These are phyloP conservation scores for Vicugna pacos DNA, from an alignment of 2,113 vertebrate genomes.

Conservation along the genomic window DNA sequence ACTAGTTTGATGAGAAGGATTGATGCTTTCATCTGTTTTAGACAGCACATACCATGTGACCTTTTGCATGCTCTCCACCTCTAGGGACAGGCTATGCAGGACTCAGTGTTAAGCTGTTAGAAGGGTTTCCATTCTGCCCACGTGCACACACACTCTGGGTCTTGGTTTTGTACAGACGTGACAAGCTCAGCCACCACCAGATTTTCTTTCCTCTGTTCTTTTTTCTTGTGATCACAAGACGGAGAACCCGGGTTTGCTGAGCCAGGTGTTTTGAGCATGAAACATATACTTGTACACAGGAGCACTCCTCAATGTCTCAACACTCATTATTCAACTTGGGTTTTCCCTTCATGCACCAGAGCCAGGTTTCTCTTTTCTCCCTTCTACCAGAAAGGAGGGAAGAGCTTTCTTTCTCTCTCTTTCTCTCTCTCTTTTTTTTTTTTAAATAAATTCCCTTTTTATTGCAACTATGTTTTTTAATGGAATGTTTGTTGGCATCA, in stretches of 20 bases:
- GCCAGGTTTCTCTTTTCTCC: not conserved
- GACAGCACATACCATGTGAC: not conserved
- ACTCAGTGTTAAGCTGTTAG: not conserved
- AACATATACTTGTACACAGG: not conserved
- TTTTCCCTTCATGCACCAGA: not conserved
- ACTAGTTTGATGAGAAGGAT: not conserved
- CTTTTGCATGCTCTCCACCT: not conserved
- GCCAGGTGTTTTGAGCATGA: not conserved
- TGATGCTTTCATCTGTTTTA: slow-evolving; percentile 59
- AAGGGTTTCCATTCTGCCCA: not conserved
- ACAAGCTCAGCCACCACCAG: not conserved
- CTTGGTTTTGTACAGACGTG: not conserved
- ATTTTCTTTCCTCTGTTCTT: not conserved
- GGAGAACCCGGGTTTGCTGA: slow-evolving; percentile 17
- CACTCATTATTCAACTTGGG: not conserved
- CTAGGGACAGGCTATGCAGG: not conserved
- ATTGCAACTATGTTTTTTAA: not conserved
- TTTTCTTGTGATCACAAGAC: slow-evolving; percentile 12
- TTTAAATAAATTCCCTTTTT: not conserved
- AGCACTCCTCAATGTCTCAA: not conserved
- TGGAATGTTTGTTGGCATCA: not conserved
- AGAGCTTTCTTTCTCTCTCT: not conserved
- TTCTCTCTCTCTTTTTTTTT: not conserved
- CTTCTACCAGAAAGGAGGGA: not conserved
- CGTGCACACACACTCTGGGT: not conserved